Conservation (phyloP, 2,113 vertebrate genomes). For the Macquaria ambigua region DNA sequence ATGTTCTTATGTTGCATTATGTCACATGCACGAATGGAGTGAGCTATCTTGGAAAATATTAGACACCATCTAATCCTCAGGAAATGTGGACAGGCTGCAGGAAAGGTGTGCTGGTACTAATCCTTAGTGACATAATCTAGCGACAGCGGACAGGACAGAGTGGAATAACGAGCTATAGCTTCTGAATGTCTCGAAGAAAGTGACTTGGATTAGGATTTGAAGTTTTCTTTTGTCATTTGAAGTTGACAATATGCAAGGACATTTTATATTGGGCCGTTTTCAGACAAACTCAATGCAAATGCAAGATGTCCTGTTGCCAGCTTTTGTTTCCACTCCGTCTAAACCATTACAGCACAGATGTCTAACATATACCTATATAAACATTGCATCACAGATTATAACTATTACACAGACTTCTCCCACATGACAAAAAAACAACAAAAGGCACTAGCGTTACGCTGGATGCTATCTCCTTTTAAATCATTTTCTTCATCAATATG, state of each 20-base stretch:
- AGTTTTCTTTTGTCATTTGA: neutral
- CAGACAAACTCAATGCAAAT: slow-evolving; percentile 12
- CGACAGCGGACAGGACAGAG: slow-evolving; percentile 1
- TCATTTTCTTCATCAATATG: neutral
- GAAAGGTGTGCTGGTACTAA: slow-evolving; percentile 55
- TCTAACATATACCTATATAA: slow-evolving; percentile 11
- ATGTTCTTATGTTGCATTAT: slow-evolving; percentile 80
- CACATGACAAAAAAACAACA: slow-evolving; percentile 7
- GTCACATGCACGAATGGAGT: slow-evolving; percentile 71
- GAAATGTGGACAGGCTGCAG: slow-evolving; percentile 72
- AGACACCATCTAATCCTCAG: slow-evolving; percentile 64
- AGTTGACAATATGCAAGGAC: neutral
- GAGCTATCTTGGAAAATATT: slow-evolving; percentile 80
- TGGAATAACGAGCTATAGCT: neutral
- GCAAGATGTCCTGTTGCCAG: slow-evolving; percentile 24
- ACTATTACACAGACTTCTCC: neutral
- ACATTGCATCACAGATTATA: slow-evolving; percentile 18
- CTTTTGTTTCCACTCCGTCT: slow-evolving; percentile 9
- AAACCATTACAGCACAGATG: slow-evolving; percentile 15
- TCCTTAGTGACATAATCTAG: slow-evolving; percentile 34
- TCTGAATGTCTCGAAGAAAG: slow-evolving; percentile 9
- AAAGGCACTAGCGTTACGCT: neutral
- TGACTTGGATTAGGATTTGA: neutral
- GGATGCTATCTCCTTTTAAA: neutral
- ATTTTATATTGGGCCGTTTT: neutral